Evolutionary conservation across 2,113 vertebrate species (phyloP).

Genomic region (Geococcyx californianus): DNA sequence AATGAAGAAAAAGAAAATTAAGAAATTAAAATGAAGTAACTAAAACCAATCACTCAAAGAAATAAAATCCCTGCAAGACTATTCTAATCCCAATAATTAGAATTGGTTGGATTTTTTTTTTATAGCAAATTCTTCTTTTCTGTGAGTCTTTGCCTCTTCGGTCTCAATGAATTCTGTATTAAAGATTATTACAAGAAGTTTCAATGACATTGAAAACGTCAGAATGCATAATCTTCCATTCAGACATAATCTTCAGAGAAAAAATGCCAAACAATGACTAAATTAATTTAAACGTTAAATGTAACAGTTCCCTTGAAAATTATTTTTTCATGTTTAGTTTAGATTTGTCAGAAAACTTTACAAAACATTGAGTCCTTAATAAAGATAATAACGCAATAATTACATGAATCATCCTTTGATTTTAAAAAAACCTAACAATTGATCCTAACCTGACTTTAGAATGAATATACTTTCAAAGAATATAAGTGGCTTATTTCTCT

Average conservation of each 20-base stretch:
- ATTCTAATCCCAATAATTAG: background rate
- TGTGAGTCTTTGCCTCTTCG: background rate
- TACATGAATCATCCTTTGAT: constrained; percentile 64
- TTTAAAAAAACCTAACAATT: constrained; percentile 48
- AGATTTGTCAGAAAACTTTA: constrained; percentile 51
- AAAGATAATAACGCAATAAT: constrained; percentile 67
- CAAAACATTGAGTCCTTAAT: constrained; percentile 55
- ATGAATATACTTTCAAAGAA: constrained; percentile 44
- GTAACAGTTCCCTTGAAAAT: constrained; percentile 12
- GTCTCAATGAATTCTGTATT: constrained; percentile 15
- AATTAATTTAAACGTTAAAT: constrained; percentile 36
- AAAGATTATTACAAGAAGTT: constrained; percentile 35
- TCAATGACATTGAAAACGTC: constrained; percentile 26
- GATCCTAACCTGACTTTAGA: constrained; percentile 45
- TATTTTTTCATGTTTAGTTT: constrained; percentile 19
- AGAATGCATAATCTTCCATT: constrained; percentile 35
- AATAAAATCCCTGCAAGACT: background rate
- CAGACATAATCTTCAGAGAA: constrained; percentile 8
- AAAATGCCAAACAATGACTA: constrained; percentile 23
- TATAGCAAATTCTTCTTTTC: background rate
- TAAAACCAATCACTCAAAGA: background rate
- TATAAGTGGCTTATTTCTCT: constrained; percentile 3
- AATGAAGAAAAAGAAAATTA: no score
- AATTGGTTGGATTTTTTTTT: background rate
- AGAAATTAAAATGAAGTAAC: background rate